Conservation (phyloP, 2,797 vertebrate species). For the Astyanax mexicanus region DNA sequence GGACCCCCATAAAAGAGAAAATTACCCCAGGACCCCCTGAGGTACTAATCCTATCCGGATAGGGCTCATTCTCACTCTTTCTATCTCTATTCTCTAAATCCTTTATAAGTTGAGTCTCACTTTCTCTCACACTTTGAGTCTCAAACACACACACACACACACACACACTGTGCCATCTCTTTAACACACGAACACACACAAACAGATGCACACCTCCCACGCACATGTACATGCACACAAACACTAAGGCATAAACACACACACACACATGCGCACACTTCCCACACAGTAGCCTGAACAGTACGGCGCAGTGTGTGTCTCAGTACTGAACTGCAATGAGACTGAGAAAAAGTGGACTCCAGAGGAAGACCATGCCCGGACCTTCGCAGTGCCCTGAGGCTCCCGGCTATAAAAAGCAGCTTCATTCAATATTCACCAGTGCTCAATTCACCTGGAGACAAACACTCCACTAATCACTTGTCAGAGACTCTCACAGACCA, state of each 20-base stretch:
- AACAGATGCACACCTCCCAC: slow-evolving; percentile 16
- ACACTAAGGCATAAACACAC: background rate
- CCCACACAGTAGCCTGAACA: background rate
- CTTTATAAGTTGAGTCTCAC: too few relatives aligned
- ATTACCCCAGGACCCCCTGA: too few relatives aligned
- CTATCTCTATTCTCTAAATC: too few relatives aligned
- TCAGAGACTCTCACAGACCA: slow-evolving; percentile 19
- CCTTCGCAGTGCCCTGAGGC: slow-evolving; percentile 12
- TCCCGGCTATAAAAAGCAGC: slow-evolving; percentile 18
- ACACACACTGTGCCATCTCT: slow-evolving; percentile 30
- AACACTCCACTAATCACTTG: slow-evolving; percentile 42
- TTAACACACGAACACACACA: slow-evolving; percentile 21
- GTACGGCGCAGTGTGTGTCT: background rate
- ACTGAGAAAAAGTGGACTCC: background rate
- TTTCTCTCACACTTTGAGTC: slow-evolving; percentile 14
- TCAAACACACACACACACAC: slow-evolving; percentile 3
- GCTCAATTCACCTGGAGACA: slow-evolving; percentile 28
- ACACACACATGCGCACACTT: slow-evolving; percentile 5
- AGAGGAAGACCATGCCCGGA: background rate
- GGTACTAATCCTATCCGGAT: too few relatives aligned
- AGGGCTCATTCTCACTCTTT: too few relatives aligned
- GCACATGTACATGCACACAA: background rate
- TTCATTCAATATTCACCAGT: background rate
- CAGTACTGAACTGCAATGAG: background rate
- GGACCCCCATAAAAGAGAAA: too few relatives aligned